Percentiles rank a stretch among this genome's conserved stretches.
These are phyloP conservation scores for Drosophila punjabiensis DNA, from an alignment of 1,140 invertebrate species.

Conservation along the genomic window DNA sequence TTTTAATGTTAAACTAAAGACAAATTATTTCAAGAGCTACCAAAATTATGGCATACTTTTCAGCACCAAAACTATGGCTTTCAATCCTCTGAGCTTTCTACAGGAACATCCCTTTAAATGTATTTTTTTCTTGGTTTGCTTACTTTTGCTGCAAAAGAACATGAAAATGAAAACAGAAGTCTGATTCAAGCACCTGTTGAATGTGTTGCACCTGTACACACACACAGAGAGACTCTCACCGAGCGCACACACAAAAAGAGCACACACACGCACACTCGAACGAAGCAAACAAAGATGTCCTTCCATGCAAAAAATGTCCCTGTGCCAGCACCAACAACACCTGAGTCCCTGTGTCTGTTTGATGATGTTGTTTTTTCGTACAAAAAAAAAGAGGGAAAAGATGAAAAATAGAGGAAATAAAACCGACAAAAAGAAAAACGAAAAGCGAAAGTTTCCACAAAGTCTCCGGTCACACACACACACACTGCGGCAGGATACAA, in stretches of 20 bases:
- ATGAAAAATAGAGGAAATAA: conserved; percentile 23
- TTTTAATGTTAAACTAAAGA: no score
- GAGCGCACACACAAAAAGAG: conserved; percentile 29
- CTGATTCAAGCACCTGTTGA: conserved; percentile 75
- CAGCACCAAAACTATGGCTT: not conserved
- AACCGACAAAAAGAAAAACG: conserved; percentile 28
- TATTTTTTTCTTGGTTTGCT: conserved; percentile 38
- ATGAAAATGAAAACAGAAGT: conserved; percentile 55
- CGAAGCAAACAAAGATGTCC: conserved; percentile 22
- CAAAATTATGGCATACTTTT: not conserved
- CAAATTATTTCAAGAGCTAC: no score
- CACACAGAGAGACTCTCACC: conserved; percentile 17
- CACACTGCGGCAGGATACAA: conserved; percentile 33
- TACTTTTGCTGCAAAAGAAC: conserved; percentile 34
- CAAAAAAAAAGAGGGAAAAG: conserved; percentile 29
- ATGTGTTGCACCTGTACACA: conserved; percentile 70
- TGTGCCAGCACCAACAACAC: conserved; percentile 25
- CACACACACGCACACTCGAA: conserved; percentile 21
- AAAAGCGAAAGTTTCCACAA: conserved; percentile 47
- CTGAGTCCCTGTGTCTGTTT: conserved; percentile 51
- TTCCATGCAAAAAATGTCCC: conserved; percentile 22
- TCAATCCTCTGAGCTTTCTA: not conserved
- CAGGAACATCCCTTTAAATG: conserved; percentile 4
- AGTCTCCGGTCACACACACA: conserved; percentile 34
- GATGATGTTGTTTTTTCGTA: conserved; percentile 61